These are phyloP conservation scores for Poecilia velifera DNA, from an alignment of 2,797 vertebrate genomes.

Conservation along the genomic window DNA sequence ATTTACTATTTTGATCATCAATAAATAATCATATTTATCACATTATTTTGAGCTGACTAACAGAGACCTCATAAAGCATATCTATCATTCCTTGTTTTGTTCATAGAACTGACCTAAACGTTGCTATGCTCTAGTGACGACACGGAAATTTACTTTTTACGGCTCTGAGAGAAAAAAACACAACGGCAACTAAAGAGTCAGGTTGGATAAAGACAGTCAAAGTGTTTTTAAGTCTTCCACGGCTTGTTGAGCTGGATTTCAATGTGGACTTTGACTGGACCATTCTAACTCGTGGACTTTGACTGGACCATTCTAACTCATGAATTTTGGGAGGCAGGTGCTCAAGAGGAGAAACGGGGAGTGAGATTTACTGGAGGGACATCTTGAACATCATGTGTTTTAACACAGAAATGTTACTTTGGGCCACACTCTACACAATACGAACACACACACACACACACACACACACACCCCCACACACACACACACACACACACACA, in stretches of 20 bases:
- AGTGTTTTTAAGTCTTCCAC: not conserved
- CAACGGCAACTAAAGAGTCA: not conserved
- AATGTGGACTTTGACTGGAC: not conserved
- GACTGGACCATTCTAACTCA: not conserved
- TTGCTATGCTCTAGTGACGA: not conserved
- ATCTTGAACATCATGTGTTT: too few species aligned
- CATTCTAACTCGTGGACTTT: not conserved
- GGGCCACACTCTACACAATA: too few species aligned
- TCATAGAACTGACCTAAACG: not conserved
- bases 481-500: too few species aligned
- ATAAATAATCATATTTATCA: not conserved
- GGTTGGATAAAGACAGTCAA: not conserved
- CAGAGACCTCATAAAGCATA: not conserved
- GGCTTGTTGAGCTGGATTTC: not conserved
- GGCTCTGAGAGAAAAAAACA: not conserved
- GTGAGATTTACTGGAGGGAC: too few species aligned
- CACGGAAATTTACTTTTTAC: not conserved
- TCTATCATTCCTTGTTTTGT: not conserved
- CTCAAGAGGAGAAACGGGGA: too few species aligned
- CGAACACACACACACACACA: too few species aligned
- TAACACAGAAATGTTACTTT: too few species aligned
- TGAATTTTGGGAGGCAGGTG: too few species aligned
- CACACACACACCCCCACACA: too few species aligned
- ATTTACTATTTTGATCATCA: not conserved
- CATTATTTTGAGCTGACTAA: not conserved